phyloP scores from a whole-genome alignment of 2,797 vertebrate genomes.

The Thamnophis elegans region DNA sequence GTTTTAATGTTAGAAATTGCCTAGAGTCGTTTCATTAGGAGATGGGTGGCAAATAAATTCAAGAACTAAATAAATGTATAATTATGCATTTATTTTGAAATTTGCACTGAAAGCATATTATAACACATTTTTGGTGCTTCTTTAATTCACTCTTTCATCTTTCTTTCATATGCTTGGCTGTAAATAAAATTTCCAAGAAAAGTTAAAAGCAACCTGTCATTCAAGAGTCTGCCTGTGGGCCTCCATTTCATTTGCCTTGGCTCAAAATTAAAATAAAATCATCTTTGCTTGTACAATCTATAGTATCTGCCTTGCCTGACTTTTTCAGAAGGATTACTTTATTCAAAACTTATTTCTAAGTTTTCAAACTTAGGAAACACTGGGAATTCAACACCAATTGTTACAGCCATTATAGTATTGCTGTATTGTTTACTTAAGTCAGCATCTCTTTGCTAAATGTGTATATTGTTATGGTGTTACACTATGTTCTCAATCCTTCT shows the following conservation, averaged over 20 bases:
- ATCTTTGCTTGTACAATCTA: not conserved
- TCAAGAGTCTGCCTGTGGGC: not conserved
- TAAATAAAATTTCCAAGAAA: not conserved
- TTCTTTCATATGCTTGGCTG: not conserved
- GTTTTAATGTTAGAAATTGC: not conserved
- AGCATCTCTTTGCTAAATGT: not conserved
- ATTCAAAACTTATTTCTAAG: not conserved
- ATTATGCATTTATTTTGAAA: not conserved
- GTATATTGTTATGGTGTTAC: not conserved
- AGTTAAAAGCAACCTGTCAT: not conserved
- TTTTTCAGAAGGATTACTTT: not conserved
- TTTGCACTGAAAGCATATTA: not conserved
- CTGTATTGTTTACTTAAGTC: not conserved
- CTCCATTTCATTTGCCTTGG: not conserved
- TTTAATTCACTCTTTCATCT: slow-evolving; percentile 33
- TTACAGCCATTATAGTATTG: not conserved
- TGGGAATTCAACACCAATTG: not conserved
- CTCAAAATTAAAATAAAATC: not conserved
- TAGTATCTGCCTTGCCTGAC: not conserved
- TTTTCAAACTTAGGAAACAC: not conserved
- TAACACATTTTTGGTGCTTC: not conserved
- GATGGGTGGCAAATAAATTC: not conserved
- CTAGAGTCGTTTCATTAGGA: not conserved
- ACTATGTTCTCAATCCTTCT: not conserved
- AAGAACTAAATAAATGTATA: not conserved